These are phyloP conservation scores for Diplosoma virens DNA, from an alignment of 23 tunicate species.

Conservation along the genomic window DNA sequence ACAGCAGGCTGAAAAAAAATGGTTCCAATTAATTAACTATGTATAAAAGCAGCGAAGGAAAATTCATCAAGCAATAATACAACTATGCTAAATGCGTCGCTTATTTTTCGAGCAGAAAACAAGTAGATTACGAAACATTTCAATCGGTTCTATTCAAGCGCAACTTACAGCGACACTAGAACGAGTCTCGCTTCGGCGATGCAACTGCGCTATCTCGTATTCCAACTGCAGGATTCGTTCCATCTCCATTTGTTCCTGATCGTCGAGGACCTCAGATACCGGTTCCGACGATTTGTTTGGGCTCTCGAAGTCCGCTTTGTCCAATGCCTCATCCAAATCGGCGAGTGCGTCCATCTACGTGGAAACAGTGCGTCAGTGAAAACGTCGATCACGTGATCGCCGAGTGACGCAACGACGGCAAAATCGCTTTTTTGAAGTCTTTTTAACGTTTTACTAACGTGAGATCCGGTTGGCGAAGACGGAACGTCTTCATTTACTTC, in stretches of 20 bases:
- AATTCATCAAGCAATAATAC: no score
- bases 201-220: constrained; percentile 67
- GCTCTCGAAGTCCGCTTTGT: constrained; percentile 67
- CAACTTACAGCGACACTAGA: constrained; percentile 17
- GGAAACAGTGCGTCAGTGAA: no score
- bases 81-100: no score
- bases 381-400: no score
- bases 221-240: constrained; percentile 81
- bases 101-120: no score
- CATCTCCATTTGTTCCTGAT: constrained; percentile 63
- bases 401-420: no score
- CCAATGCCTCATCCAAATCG: constrained; percentile 72
- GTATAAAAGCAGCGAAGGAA: no score
- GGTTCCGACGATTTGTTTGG: constrained; percentile 41
- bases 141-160: no score
- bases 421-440: no score
- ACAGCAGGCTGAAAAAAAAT: no score
- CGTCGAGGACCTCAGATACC: constrained; percentile 15
- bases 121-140: no score
- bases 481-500: not conserved
- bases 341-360: constrained; percentile 67
- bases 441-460: not conserved
- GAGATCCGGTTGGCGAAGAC: constrained; percentile 6
- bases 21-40: no score
- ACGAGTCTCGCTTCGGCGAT: constrained; percentile 48